Evolutionary conservation across 1,140 invertebrate species (phyloP).

Genomic region (Hesperophylax magnus): DNA sequence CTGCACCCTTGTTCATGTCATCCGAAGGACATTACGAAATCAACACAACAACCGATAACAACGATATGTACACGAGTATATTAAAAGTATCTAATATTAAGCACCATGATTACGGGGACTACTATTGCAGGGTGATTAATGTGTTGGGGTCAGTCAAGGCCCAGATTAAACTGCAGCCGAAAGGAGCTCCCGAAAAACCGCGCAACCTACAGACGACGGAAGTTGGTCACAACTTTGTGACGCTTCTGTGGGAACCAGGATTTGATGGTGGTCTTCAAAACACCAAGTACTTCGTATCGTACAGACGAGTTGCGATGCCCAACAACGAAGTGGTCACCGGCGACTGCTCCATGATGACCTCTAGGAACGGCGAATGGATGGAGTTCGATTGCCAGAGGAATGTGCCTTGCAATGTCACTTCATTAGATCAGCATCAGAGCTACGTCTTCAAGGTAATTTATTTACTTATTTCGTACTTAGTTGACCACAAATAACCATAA

Average conservation of each 20-base stretch:
- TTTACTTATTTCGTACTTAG: slow-evolving; percentile 55
- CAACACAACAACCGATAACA: slow-evolving; percentile 83
- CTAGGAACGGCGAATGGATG: slow-evolving; percentile 77
- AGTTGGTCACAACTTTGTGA: slow-evolving; percentile 82
- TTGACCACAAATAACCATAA: neutral
- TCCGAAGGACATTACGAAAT: slow-evolving; percentile 91
- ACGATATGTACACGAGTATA: slow-evolving; percentile 88
- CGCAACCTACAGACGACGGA: slow-evolving; percentile 78
- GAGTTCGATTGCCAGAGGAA: slow-evolving; percentile 87
- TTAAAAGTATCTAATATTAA: slow-evolving; percentile 83
- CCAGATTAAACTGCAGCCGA: slow-evolving; percentile 84
- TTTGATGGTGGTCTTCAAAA: slow-evolving; percentile 90
- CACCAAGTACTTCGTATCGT: slow-evolving; percentile 88
- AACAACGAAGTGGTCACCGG: slow-evolving; percentile 73
- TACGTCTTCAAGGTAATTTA: slow-evolving; percentile 81
- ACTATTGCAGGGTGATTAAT: slow-evolving; percentile 88
- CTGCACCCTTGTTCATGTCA: slow-evolving; percentile 79
- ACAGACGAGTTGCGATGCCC: slow-evolving; percentile 74
- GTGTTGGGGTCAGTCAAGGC: slow-evolving; percentile 81
- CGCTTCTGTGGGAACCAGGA: slow-evolving; percentile 86
- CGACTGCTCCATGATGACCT: slow-evolving; percentile 75
- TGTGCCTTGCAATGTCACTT: slow-evolving; percentile 90
- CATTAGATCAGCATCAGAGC: slow-evolving; percentile 85
- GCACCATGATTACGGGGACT: slow-evolving; percentile 89
- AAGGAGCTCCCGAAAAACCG: slow-evolving; percentile 88